These are phyloP conservation scores for Nudaria mundana DNA, from an alignment of 2,888 invertebrate genomes.

Conservation along the genomic window DNA sequence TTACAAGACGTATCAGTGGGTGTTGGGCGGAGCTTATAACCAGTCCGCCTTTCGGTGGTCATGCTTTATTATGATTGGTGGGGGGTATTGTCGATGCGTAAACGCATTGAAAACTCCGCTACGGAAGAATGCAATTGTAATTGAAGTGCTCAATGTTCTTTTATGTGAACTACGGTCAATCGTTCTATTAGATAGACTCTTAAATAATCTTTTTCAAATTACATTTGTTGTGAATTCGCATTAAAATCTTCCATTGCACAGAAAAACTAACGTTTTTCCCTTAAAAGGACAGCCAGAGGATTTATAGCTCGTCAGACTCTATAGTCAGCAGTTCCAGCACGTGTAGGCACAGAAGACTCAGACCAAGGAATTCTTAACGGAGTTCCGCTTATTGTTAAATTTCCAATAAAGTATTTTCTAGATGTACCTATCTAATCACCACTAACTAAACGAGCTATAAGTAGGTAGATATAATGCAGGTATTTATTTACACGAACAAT, in stretches of 20 bases:
- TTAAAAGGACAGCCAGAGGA: too few species aligned
- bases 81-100: slow-evolving; percentile 44
- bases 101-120: slow-evolving; percentile 47
- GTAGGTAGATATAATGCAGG: too few species aligned
- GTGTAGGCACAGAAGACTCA: too few species aligned
- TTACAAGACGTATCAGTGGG: slow-evolving; percentile 51
- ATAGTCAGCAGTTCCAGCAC: too few species aligned
- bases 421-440: too few species aligned
- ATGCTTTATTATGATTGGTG: slow-evolving; percentile 54
- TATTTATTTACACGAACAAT: too few species aligned
- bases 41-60: slow-evolving; percentile 44
- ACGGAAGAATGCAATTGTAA: slow-evolving; percentile 64
- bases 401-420: too few species aligned
- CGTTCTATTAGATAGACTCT: slow-evolving; percentile 43
- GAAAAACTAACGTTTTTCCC: too few species aligned
- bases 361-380: too few species aligned
- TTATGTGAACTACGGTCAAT: slow-evolving; percentile 56
- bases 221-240: slow-evolving; percentile 24
- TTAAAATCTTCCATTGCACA: slow-evolving; percentile 15
- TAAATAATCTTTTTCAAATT: slow-evolving; percentile 14
- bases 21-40: slow-evolving; percentile 53
- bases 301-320: too few species aligned
- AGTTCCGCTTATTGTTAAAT: too few species aligned
- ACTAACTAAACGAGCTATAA: too few species aligned
- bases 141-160: slow-evolving; percentile 58